Conservation (phyloP, 2,113 vertebrate genomes). For the Pristiophorus japonicus region DNA sequence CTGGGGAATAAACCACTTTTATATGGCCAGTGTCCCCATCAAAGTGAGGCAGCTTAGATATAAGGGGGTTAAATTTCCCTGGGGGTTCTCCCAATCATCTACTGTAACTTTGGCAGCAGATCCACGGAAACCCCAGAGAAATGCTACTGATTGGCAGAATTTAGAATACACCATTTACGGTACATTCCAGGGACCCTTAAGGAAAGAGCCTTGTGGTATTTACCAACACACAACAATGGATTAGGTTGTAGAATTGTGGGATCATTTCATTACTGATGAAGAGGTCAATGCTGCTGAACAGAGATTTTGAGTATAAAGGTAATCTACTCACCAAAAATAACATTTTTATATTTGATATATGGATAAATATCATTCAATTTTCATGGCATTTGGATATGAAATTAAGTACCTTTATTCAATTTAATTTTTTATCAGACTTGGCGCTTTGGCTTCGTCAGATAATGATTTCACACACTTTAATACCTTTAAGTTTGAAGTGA, state of each 20-base stretch:
- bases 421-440: conserved; percentile 9
- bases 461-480: conserved; percentile 33
- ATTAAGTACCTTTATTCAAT: conserved; percentile 5
- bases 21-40: neutral
- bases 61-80: neutral
- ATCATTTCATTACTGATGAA: neutral
- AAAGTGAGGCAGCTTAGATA: neutral
- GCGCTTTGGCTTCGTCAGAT: neutral
- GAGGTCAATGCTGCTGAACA: neutral
- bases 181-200: neutral
- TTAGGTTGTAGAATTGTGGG: neutral
- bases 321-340: neutral
- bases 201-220: neutral
- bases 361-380: conserved; percentile 22
- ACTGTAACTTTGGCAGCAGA: neutral
- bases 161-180: neutral
- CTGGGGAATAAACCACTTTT: neutral
- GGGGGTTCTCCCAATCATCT: neutral
- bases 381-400: neutral
- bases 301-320: neutral
- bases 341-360: neutral
- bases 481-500: neutral
- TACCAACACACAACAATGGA: neutral
- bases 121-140: neutral
- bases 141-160: neutral